phyloP scores from a whole-genome alignment of 2,797 vertebrate species.

The Molossus alvarezi region DNA sequence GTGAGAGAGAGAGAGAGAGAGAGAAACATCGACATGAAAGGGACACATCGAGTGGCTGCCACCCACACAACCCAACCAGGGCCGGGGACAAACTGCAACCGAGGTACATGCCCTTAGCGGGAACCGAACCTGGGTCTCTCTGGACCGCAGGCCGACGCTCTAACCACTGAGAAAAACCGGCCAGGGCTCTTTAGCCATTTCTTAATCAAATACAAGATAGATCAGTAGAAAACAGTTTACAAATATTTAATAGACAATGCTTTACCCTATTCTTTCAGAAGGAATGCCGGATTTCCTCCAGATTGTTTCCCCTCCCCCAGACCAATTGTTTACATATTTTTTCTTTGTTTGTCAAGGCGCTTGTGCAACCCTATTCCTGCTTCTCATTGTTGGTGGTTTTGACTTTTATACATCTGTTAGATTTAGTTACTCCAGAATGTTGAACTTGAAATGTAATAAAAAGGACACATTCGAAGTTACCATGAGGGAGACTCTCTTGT shows the following conservation, averaged over 20 bases:
- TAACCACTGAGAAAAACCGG: too few species aligned
- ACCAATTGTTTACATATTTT: constrained; percentile 35
- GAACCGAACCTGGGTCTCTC: too few species aligned
- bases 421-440: constrained; percentile 59
- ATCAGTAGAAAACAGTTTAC: background rate
- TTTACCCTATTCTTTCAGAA: constrained; percentile 22
- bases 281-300: background rate
- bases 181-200: constrained; percentile 15
- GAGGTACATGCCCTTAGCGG: too few species aligned
- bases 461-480: constrained; percentile 52
- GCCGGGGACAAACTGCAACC: too few species aligned
- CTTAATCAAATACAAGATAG: constrained; percentile 31
- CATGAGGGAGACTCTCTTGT: background rate
- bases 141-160: too few species aligned
- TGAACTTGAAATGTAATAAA: constrained; percentile 54
- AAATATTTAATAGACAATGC: constrained; percentile 45
- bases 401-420: constrained; percentile 34
- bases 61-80: too few species aligned
- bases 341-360: constrained; percentile 5
- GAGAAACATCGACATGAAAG: too few species aligned
- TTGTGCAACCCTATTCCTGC: background rate
- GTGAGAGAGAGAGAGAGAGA: too few species aligned
- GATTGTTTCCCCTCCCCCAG: background rate
- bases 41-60: too few species aligned
- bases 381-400: constrained; percentile 36